Evolutionary conservation across 1,140 invertebrate species (phyloP), one percentile per base, ranked within the genome.

Genomic region (Megalonaias nervosa): DNA sequence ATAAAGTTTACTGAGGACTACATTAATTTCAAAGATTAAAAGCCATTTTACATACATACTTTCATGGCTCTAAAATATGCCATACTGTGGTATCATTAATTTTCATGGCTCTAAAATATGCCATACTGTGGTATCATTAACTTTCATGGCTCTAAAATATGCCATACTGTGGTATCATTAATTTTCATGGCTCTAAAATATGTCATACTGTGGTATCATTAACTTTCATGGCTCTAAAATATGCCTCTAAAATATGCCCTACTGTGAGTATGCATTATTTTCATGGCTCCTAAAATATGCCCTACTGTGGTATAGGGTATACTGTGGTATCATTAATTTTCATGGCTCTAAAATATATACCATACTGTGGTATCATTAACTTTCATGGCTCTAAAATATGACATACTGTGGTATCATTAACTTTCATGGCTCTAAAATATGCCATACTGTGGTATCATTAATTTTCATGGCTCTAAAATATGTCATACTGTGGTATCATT

Each of bases 321-420:
- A 71, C 26, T 19, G 14, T 65, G 64, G 59, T 57, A 57, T 58
- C 23, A 61, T 56, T 60, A 67, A 31, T 1, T 23, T 26, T 26
- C n/a, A 67, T 23, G 48, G 38, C 26, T 31, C 26, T 31, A 31
- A 31, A 31, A n/a, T n/a, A 1, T 31, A 31, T 31, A 4, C 26
- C 26, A 31, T n/a, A n/a, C n/a, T n/a, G n/a, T n/a, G n/a, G n/a
- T 21, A n/a, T n/a, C n/a, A n/a, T n/a, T n/a, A n/a, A n/a, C n/a
- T n/a, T n/a, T n/a, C n/a, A n/a, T n/a, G n/a, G n/a, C n/a, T n/a
- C n/a, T n/a, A n/a, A n/a, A n/a, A 31, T 14, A 19, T 17, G 57
- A 62, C 12, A 71, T 16, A 71, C 26, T 19, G 14, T 65, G 64
- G 59, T 57, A 57, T 58, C 23, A 61, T 56, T 60, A 67, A 31